A percentile compares a stretch with the other conserved stretches of the same genome.
Evolutionary conservation across 2,888 invertebrate genomes (phyloP).

Genomic region (Caenorhabditis auriculariae): DNA sequence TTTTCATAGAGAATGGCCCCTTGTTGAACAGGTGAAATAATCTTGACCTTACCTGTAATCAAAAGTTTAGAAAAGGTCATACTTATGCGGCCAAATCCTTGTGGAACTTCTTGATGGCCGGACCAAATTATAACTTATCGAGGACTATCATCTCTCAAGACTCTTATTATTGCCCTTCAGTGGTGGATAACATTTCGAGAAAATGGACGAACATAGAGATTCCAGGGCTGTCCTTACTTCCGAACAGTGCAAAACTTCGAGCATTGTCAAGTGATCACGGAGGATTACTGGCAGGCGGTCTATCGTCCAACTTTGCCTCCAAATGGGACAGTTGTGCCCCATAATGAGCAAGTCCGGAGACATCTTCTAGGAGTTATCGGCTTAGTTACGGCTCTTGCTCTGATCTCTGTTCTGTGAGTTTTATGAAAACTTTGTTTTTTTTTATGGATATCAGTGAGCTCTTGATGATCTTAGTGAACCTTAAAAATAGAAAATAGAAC

Average conservation of each 20-base stretch:
- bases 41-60: background rate
- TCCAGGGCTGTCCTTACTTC: conserved; percentile 57
- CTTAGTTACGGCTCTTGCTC: conserved; percentile 11
- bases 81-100: conserved; percentile 61
- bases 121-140: conserved; percentile 53
- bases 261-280: conserved; percentile 43
- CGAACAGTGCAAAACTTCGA: conserved; percentile 54
- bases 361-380: conserved; percentile 27
- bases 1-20: conserved; percentile 50
- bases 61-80: conserved; percentile 51
- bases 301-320: conserved; percentile 11
- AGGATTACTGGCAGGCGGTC: conserved; percentile 27
- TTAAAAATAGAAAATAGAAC: too few species aligned
- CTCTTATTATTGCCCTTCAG: conserved; percentile 56
- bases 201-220: background rate
- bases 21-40: conserved; percentile 42
- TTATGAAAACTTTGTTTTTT: too few species aligned
- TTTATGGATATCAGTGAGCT: too few species aligned
- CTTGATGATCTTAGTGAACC: too few species aligned
- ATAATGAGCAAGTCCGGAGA: conserved; percentile 9
- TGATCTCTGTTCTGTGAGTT: conserved; percentile 15
- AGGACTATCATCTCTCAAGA: conserved; percentile 50
- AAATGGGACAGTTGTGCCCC: conserved; percentile 6
- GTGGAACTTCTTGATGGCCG: conserved; percentile 58
- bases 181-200: conserved; percentile 9